Base-by-base conservation (phyloP, 2,113 vertebrate genomes). In the Calidris pugnax region DNA sequence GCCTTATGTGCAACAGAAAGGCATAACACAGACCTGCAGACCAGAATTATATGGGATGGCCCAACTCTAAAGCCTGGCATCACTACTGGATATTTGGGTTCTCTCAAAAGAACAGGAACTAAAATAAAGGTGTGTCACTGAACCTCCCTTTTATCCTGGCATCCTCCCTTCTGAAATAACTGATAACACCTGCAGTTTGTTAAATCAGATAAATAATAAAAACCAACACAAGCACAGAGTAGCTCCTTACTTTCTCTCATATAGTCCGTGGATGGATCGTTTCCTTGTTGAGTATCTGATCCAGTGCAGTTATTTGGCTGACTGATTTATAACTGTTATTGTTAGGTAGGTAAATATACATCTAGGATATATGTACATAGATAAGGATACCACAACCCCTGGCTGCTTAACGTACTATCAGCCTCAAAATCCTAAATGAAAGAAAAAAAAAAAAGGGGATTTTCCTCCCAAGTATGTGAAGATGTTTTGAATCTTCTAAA, bases 231-330 rank as follows among this genome's bases (percentile, higher is more conserved):
- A 91, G 51, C 33, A 69, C 41, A 55, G 35, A 4, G 12, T 9
- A 83, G 67, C 6, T 18, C 43, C 12, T 67, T 9, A 32, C 15
- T 32, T n/a, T 41, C 37, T 47, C 6, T 59, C 17, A 3, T 12
- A 10, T 1, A 55, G 33, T 4, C 33, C 1, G 0, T 19, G 37
- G 17, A 24, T 5, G 9, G 12, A 33, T 10, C n/a, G 14, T 35
- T 47, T 89, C 43, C 64, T 23, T 21, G 63, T 1, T 3, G n/a
- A 83, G 45, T 37, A 50, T 24, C 45, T 50, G 60, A 71, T 9
- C 21, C 73, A 59, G 13, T 3, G 15, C 55, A 84, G 27, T 27
- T 41, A 41, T 27, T 12, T 71, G 47, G 20, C 35, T 37, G 45
- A 33, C 19, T 71, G 57, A 79, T 66, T 47, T 43, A 19, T 20